phyloP scores from a whole-genome alignment of 2,888 invertebrate species.

The Clostera curtula region DNA sequence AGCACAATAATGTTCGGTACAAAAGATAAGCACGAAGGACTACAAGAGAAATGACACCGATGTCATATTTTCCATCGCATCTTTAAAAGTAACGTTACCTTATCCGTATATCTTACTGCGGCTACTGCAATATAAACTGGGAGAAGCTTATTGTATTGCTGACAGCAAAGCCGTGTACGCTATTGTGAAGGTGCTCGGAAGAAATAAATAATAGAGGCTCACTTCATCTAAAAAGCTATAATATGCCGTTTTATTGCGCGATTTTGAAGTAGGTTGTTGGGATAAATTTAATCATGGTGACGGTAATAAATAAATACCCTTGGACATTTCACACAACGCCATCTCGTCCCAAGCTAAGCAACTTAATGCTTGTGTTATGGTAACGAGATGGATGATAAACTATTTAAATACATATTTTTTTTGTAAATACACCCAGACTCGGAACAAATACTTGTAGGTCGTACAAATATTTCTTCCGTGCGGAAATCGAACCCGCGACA shows the following conservation, averaged over 20 bases:
- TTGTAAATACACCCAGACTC: no score
- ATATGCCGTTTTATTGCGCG: conserved; percentile 58
- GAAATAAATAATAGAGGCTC: conserved; percentile 68
- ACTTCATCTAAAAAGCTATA: conserved; percentile 58
- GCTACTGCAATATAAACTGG: conserved; percentile 48
- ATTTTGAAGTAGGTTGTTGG: not conserved
- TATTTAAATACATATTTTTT: no score
- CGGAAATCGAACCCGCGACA: no score
- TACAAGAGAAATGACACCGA: conserved; percentile 33
- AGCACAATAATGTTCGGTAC: conserved; percentile 30
- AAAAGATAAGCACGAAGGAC: conserved; percentile 39
- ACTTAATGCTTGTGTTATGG: no score
- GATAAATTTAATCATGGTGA: no score
- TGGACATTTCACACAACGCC: no score
- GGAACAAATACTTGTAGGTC: no score
- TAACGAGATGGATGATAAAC: no score
- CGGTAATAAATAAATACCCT: no score
- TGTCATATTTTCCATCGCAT: conserved; percentile 36
- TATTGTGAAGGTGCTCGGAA: conserved; percentile 53
- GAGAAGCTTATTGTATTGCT: conserved; percentile 63
- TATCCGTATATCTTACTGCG: conserved; percentile 49
- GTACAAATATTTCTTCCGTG: no score
- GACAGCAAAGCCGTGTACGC: conserved; percentile 60
- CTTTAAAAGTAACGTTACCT: conserved; percentile 50
- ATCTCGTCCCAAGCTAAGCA: no score